Evolutionary conservation across 2,888 invertebrate genomes (phyloP).

Genomic region (Perithous albicinctus): DNA sequence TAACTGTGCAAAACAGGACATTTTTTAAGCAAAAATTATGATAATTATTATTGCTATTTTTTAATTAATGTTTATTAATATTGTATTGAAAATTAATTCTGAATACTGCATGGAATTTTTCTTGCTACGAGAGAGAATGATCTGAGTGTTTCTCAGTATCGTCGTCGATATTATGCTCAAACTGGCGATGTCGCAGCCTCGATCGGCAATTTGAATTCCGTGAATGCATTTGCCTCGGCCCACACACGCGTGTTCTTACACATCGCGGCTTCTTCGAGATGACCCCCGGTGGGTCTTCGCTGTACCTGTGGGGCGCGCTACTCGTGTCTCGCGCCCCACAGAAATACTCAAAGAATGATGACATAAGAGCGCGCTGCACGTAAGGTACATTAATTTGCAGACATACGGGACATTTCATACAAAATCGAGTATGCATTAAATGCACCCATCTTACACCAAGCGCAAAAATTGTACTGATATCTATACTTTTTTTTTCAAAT

Average conservation of each 20-base stretch:
- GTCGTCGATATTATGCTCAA: constrained; percentile 34
- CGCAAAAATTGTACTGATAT: no score
- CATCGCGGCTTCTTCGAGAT: constrained; percentile 36
- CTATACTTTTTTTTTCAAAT: no score
- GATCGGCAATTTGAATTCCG: constrained; percentile 60
- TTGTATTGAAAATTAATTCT: no score
- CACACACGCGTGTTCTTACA: constrained; percentile 23
- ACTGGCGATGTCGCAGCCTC: constrained; percentile 50
- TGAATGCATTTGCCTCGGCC: constrained; percentile 58
- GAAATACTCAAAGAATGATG: constrained; percentile 51
- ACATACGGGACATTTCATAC: no score
- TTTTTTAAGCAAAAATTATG: no score
- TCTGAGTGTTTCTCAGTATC: not conserved
- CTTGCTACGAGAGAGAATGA: not conserved
- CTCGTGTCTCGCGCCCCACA: no score
- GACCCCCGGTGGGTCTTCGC: constrained; percentile 23
- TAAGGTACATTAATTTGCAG: not conserved
- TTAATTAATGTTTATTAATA: no score
- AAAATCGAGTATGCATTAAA: no score
- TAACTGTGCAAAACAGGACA: no score
- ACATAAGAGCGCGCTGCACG: constrained; percentile 21
- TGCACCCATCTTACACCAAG: no score
- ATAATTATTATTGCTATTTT: no score
- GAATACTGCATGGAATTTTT: no score
- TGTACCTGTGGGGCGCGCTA: not conserved